Percentiles rank a stretch among this genome's conserved stretches.
phyloP scores from a whole-genome alignment of 2,888 invertebrate genomes.

The Patella pellucida region DNA sequence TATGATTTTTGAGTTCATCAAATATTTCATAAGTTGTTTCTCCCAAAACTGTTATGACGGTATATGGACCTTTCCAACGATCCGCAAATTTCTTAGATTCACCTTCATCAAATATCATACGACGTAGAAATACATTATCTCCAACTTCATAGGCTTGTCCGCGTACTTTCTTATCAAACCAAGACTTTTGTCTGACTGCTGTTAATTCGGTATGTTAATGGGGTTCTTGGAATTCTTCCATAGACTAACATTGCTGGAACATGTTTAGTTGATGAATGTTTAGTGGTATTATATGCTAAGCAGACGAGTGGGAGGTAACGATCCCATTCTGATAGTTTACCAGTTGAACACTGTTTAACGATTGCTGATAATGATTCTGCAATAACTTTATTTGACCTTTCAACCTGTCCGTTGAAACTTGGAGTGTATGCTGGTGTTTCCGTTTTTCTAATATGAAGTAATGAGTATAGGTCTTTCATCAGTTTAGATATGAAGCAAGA shows the following conservation, averaged over 20 bases:
- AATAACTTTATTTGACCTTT: not conserved
- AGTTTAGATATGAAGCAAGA: not conserved
- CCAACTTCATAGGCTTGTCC: not conserved
- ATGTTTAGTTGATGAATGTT: no score
- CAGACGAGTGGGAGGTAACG: not conserved
- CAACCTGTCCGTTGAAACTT: not conserved
- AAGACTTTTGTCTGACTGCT: no score
- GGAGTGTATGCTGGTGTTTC: not conserved
- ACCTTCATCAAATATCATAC: not conserved
- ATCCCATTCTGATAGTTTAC: not conserved
- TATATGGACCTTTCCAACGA: not conserved
- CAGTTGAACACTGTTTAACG: not conserved
- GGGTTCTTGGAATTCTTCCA: not conserved
- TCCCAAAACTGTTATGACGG: not conserved
- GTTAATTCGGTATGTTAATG: not conserved
- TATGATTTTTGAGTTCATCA: not conserved
- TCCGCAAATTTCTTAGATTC: slow-evolving; percentile 3
- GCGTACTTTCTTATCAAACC: not conserved
- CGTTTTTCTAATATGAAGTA: slow-evolving; percentile 2
- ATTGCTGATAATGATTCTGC: slow-evolving; percentile 10
- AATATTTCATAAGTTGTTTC: not conserved
- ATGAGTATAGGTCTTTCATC: not conserved
- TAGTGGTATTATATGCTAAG: not conserved
- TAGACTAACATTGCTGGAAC: no score
- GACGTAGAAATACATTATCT: not conserved